Evolutionary conservation across 2,888 invertebrate genomes (phyloP).

Genomic region (Lutraria lutraria): DNA sequence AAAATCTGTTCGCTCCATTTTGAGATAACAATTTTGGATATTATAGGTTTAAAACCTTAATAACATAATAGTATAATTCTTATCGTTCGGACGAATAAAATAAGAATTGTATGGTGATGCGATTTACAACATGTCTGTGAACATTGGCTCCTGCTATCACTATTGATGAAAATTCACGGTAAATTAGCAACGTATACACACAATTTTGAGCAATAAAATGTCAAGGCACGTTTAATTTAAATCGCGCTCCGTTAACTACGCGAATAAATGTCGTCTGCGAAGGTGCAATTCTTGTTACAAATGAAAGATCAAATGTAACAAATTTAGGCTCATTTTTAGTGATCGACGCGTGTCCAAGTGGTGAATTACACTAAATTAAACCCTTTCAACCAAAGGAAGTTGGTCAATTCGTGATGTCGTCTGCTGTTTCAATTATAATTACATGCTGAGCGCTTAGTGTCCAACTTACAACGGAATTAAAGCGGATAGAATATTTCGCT

Average conservation of each 20-base stretch:
- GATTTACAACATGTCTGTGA: neutral
- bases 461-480: constrained; percentile 43
- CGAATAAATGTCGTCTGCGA: neutral
- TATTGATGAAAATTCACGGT: neutral
- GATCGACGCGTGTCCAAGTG: constrained; percentile 30
- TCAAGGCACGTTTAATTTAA: neutral
- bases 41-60: no score
- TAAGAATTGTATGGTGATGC: no score
- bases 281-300: neutral
- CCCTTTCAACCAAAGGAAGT: constrained; percentile 37
- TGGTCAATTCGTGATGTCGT: constrained; percentile 33
- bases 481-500: constrained; percentile 57
- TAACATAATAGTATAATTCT: no score
- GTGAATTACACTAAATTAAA: constrained; percentile 29
- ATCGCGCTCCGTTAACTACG: neutral
- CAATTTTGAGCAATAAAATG: neutral
- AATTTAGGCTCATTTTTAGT: constrained; percentile 21
- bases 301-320: constrained; percentile 29
- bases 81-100: no score
- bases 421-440: constrained; percentile 54
- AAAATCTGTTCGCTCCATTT: no score
- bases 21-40: no score
- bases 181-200: neutral
- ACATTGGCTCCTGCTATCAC: neutral
- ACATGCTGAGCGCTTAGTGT: constrained; percentile 33